phyloP scores from a whole-genome alignment of 2,113 vertebrate species.

The Podarcis muralis region DNA sequence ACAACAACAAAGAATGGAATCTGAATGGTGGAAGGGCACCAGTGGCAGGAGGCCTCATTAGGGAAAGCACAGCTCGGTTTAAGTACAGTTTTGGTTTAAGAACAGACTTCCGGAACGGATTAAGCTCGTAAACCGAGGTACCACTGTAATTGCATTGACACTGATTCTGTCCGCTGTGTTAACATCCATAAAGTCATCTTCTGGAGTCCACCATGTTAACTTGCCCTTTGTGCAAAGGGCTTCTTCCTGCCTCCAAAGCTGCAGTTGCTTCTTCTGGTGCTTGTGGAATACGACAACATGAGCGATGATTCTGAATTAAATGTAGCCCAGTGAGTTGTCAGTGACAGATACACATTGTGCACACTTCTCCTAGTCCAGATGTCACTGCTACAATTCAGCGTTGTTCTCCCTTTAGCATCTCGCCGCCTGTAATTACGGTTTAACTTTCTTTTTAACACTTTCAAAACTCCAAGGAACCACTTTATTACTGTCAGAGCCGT shows the following conservation, averaged over 20 bases:
- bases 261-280: conserved; percentile 29
- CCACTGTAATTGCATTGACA: conserved; percentile 25
- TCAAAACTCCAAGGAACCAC: conserved; percentile 38
- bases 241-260: conserved; percentile 28
- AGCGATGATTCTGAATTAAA: conserved; percentile 73
- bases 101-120: too few species aligned
- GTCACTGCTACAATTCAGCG: conserved; percentile 47
- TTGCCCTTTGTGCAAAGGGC: conserved; percentile 49
- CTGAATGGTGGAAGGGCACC: too few species aligned
- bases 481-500: conserved; percentile 49
- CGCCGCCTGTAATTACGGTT: conserved; percentile 63
- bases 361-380: conserved; percentile 50
- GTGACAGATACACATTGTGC: conserved; percentile 68
- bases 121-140: too few species aligned
- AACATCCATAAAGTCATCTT: conserved; percentile 35
- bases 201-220: conserved; percentile 37
- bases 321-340: conserved; percentile 70
- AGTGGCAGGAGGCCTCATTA: too few species aligned
- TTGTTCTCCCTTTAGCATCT: conserved; percentile 59
- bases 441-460: conserved; percentile 63
- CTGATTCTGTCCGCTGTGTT: conserved; percentile 43
- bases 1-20: too few species aligned
- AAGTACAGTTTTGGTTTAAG: too few species aligned
- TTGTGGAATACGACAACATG: conserved; percentile 63
- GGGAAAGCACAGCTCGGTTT: too few species aligned